phyloP scores from a whole-genome alignment of 2,113 vertebrate species.

The Heterocephalus glaber region DNA sequence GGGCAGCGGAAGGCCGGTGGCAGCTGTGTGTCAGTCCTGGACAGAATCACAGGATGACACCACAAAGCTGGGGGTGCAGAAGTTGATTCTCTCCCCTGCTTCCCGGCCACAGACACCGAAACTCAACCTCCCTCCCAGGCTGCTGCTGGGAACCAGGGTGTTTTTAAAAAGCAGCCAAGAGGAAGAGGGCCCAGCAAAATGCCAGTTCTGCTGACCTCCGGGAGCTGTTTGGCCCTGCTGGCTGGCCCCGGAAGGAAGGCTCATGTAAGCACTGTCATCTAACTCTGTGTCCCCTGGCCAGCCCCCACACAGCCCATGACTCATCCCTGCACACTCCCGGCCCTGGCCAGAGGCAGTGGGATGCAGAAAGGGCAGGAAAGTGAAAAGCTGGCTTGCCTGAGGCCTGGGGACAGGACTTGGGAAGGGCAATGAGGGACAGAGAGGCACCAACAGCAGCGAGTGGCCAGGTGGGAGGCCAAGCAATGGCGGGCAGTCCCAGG shows the following conservation, averaged over 20 bases:
- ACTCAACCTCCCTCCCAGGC: slow-evolving; percentile 24
- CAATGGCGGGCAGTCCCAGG: background rate
- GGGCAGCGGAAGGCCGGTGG: background rate
- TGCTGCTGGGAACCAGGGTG: slow-evolving; percentile 48
- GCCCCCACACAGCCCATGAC: background rate
- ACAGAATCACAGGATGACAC: slow-evolving; percentile 61
- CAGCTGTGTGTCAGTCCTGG: background rate
- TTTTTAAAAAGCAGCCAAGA: slow-evolving; percentile 69
- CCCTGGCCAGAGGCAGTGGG: background rate
- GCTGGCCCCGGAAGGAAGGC: background rate
- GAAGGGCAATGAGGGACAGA: too few relatives aligned
- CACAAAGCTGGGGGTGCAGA: background rate
- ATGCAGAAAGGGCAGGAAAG: background rate
- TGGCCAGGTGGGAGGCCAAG: rapidly evolving
- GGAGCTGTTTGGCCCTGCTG: background rate
- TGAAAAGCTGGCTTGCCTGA: background rate
- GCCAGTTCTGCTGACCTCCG: background rate
- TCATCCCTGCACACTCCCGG: background rate
- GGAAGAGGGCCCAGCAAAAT: slow-evolving; percentile 32
- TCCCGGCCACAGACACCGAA: slow-evolving; percentile 69
- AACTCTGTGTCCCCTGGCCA: rapidly evolving
- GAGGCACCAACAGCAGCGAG: background rate
- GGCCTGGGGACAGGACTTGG: background rate
- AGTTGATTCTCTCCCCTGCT: background rate
- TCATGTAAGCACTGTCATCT: background rate